These are phyloP conservation scores for Eumerus sabulonum DNA, from an alignment of 2,888 invertebrate species.

Conservation along the genomic window DNA sequence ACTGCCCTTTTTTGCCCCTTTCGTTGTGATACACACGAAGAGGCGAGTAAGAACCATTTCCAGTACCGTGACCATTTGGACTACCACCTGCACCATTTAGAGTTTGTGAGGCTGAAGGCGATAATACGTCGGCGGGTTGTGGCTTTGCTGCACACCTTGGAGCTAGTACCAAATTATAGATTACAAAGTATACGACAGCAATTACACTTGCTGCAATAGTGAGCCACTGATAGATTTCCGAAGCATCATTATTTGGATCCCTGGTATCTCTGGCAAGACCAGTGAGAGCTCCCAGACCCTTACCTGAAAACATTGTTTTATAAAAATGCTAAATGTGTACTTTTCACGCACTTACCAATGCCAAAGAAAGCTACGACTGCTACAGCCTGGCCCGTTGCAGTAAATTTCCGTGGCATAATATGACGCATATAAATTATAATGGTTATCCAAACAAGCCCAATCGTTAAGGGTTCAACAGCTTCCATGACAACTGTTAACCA, in stretches of 20 bases:
- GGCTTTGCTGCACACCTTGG: constrained; percentile 86
- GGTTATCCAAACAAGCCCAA: constrained; percentile 89
- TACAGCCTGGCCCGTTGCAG: constrained; percentile 88
- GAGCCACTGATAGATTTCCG: constrained; percentile 82
- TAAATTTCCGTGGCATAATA: constrained; percentile 87
- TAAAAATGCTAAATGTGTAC: neutral
- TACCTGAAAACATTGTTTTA: constrained; percentile 80
- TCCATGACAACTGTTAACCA: constrained; percentile 86
- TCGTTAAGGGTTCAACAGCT: constrained; percentile 86
- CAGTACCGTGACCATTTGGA: constrained; percentile 68
- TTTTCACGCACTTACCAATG: constrained; percentile 80
- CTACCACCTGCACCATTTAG: constrained; percentile 72
- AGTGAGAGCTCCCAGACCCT: constrained; percentile 86
- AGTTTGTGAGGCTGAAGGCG: constrained; percentile 80
- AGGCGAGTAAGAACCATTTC: constrained; percentile 87
- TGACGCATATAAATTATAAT: constrained; percentile 90
- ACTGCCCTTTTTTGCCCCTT: constrained; percentile 88
- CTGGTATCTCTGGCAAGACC: constrained; percentile 80
- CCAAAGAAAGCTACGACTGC: constrained; percentile 90
- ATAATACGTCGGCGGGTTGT: constrained; percentile 80
- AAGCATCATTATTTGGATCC: constrained; percentile 69
- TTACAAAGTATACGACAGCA: constrained; percentile 84
- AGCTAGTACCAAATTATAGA: constrained; percentile 87
- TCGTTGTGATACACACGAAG: constrained; percentile 90
- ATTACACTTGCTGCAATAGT: constrained; percentile 84